phyloP scores from a whole-genome alignment of 2,797 vertebrate genomes.

The Acanthiza pusilla region DNA sequence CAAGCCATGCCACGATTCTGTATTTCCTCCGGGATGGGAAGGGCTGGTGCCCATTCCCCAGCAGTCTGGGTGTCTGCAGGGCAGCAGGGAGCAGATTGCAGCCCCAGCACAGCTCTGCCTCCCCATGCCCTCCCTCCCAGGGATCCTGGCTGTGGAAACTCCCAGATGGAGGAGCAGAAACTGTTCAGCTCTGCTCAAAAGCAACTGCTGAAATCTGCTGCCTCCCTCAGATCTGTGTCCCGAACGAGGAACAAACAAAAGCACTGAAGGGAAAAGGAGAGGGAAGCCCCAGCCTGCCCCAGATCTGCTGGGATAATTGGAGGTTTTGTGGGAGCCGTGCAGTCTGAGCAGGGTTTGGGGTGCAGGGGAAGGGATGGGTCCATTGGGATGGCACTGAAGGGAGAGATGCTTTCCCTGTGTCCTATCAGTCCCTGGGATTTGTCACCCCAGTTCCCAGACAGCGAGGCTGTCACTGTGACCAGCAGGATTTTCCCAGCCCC shows the following conservation, averaged over 20 bases:
- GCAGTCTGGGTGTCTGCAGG: too few species aligned
- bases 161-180: background rate
- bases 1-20: accelerated
- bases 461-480: background rate
- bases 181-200: background rate
- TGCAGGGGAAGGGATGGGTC: background rate
- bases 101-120: background rate
- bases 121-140: background rate
- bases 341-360: background rate
- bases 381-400: background rate
- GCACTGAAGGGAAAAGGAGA: background rate
- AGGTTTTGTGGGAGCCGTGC: background rate
- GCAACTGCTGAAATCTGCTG: background rate
- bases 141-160: background rate
- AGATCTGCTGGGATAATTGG: background rate
- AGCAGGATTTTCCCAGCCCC: background rate
- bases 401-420: background rate
- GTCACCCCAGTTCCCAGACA: background rate
- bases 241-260: background rate
- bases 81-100: background rate
- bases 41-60: background rate
- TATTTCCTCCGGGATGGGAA: background rate
- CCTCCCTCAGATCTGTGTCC: background rate
- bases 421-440: background rate
- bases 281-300: background rate